These are phyloP conservation scores for Caracal caracal DNA, from an alignment of 2,113 vertebrate genomes.

Conservation along the genomic window DNA sequence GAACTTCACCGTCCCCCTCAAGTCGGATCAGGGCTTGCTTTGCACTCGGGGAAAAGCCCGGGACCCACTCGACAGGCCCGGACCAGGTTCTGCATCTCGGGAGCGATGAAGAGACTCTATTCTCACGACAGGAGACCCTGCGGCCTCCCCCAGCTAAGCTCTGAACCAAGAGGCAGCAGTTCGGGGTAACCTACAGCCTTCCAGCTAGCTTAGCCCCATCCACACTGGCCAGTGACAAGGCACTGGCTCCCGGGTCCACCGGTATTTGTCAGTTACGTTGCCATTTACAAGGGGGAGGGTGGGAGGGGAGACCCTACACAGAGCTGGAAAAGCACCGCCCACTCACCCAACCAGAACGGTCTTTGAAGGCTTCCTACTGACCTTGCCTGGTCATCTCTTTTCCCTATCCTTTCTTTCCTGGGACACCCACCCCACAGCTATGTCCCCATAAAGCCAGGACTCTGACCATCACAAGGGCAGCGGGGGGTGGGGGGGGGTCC, in stretches of 20 bases:
- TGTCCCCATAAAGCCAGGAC: background rate
- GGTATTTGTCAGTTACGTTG: rapidly evolving
- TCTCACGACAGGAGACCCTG: background rate
- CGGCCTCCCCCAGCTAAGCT: background rate
- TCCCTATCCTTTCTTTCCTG: background rate
- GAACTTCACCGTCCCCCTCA: background rate
- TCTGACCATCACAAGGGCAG: too few relatives aligned
- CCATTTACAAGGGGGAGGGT: rapidly evolving
- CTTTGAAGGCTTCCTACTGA: background rate
- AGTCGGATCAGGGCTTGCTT: background rate
- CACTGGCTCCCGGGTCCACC: rapidly evolving
- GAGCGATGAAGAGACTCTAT: background rate
- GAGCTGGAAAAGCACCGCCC: background rate
- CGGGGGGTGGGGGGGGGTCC: too few relatives aligned
- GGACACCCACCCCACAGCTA: background rate
- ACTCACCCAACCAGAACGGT: background rate
- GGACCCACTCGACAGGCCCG: background rate
- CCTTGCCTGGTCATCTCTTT: background rate
- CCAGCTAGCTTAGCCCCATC: background rate
- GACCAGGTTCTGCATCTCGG: background rate
- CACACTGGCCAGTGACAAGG: background rate
- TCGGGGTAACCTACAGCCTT: background rate
- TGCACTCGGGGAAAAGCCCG: background rate
- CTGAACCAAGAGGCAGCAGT: background rate
- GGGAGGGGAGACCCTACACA: rapidly evolving